Base-by-base conservation (phyloP, 2,797 vertebrate species). In the Manis pentadactyla region DNA sequence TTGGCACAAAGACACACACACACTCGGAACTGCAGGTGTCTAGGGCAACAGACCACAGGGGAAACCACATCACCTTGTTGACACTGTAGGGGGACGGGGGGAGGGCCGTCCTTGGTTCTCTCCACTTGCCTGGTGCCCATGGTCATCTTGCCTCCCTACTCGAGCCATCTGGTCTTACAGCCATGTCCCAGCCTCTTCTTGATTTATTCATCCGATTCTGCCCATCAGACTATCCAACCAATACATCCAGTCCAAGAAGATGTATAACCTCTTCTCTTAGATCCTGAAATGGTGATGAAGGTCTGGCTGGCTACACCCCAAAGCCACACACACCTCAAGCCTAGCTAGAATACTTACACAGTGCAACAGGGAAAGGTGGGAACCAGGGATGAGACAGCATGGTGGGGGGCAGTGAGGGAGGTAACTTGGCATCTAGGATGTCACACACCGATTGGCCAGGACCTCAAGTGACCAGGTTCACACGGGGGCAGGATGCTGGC, bases 11-110 rank as follows among this genome's bases (percentile, higher is more conserved):
- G 86, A 74, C 79, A 77, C 69, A 63, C 27, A 5, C 27, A 57
- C n/a, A 75, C 71, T 74, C 78, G 95, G 95, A 97, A 59, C 83
- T 97, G 96, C 97, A 98, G 97, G 97, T 98, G 97, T 97, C 88
- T 98, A 97, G 97, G 91, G 97, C 83, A 93, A 97, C 96, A 93
- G 91, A 97, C 97, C 97, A 97, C 97, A 98, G 94, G 97, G 96
- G 95, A 97, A 98, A 98, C 96, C 97, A 89, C 97, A 97, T 69
- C 83, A 97, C 94, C 96, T 98, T 97, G 97, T 96, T 98, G 95
- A 97, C 88, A 95, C 42, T 92, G 92, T n/a, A 71, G 64, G 84
- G 86, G 79, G 37, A 23, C 0, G 7, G 64, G 78, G 88, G 71
- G 46, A 77, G 83, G 87, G 84, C 79, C 86, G 37, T 7, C 13